Conservation (phyloP, 2,888 invertebrate species). For the Fragum sueziense region DNA sequence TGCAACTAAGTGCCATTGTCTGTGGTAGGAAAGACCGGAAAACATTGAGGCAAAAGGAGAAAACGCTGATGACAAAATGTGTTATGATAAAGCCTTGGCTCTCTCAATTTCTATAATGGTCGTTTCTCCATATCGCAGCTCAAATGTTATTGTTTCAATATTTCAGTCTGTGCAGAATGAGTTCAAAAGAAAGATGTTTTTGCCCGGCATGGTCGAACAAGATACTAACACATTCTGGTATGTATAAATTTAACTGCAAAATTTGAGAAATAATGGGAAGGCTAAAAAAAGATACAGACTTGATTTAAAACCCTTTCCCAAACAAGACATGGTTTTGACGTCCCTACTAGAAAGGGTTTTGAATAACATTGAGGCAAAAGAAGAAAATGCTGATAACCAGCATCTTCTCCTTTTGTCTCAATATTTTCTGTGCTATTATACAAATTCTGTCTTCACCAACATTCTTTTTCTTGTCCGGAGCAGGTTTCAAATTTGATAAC, state of each 20-base stretch:
- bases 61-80: neutral
- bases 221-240: slow-evolving; percentile 2
- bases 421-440: neutral
- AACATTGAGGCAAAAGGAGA: neutral
- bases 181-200: slow-evolving; percentile 5
- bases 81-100: neutral
- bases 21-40: neutral
- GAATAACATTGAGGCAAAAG: neutral
- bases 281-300: neutral
- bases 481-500: neutral
- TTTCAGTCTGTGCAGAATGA: neutral
- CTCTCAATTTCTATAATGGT: neutral
- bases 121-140: neutral
- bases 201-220: neutral
- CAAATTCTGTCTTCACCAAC: neutral
- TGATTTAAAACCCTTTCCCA: neutral
- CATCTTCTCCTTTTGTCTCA: neutral
- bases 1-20: neutral
- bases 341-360: too few species aligned
- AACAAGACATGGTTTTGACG: too few species aligned
- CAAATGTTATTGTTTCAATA: neutral
- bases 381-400: neutral
- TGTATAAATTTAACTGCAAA: neutral
- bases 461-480: neutral
- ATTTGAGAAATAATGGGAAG: neutral